These are phyloP conservation scores for Menura novaehollandiae DNA, from an alignment of 2,113 vertebrate species.

Conservation along the genomic window DNA sequence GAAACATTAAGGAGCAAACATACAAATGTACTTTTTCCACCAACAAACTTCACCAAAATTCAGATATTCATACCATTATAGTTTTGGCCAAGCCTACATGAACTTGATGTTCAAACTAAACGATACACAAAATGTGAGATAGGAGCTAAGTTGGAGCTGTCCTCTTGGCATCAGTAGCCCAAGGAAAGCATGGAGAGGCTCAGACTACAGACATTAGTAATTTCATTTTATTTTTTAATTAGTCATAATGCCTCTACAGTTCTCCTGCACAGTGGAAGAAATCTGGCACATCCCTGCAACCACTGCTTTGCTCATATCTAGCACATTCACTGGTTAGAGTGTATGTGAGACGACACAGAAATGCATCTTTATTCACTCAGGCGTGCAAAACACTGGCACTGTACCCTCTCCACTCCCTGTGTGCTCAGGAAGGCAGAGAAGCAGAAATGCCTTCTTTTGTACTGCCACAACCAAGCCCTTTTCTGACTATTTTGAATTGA, in stretches of 20 bases:
- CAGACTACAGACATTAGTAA: background rate
- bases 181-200: background rate
- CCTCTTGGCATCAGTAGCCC: background rate
- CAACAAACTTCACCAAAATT: background rate
- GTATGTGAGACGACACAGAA: background rate
- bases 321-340: rapidly evolving
- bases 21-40: background rate
- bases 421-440: background rate
- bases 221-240: background rate
- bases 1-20: background rate
- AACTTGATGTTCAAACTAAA: background rate
- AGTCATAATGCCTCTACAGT: background rate
- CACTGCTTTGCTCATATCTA: background rate
- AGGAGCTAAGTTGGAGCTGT: background rate
- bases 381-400: background rate
- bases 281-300: background rate
- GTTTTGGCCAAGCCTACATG: background rate
- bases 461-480: background rate
- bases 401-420: background rate
- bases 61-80: background rate
- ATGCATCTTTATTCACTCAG: background rate
- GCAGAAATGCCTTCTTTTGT: background rate
- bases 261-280: background rate
- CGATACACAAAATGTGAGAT: background rate
- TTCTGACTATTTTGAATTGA: background rate